A percentile compares a stretch with the other conserved stretches of the same genome.
Conservation (phyloP, 2,797 vertebrate genomes). For the Poeciliopsis turneri region DNA sequence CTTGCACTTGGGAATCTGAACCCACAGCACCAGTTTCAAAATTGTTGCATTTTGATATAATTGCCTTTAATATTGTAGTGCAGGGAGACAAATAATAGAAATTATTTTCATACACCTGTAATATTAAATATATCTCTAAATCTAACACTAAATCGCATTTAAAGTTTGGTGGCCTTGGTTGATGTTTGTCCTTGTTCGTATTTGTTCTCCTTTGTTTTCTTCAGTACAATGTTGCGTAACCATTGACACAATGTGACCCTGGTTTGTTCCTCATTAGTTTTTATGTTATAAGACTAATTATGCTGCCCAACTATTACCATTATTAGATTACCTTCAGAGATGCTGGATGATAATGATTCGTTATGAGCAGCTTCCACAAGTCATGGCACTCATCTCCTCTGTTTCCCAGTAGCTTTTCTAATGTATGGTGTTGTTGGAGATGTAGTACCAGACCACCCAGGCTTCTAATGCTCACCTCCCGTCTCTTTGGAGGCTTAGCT, state of each 20-base stretch:
- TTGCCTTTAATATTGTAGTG: slow-evolving; percentile 64
- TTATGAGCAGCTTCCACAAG: slow-evolving; percentile 12
- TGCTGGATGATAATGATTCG: slow-evolving; percentile 14
- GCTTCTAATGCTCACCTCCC: slow-evolving; percentile 70
- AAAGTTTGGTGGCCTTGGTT: not conserved
- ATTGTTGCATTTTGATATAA: slow-evolving; percentile 63
- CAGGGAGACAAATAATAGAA: slow-evolving; percentile 47
- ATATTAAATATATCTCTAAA: not conserved
- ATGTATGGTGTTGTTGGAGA: slow-evolving; percentile 24
- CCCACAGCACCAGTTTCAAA: slow-evolving; percentile 67
- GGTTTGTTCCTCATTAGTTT: not conserved
- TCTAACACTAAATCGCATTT: too few relatives aligned
- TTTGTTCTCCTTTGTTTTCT: not conserved
- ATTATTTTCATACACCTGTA: not conserved
- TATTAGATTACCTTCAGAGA: slow-evolving; percentile 26
- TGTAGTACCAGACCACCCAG: slow-evolving; percentile 73
- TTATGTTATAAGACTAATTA: not conserved
- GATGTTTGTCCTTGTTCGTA: not conserved
- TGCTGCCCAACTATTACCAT: not conserved
- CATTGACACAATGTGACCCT: not conserved
- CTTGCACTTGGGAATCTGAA: slow-evolving; percentile 64
- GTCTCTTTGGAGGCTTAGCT: slow-evolving; percentile 59
- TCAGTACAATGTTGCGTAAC: not conserved
- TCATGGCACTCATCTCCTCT: slow-evolving; percentile 15
- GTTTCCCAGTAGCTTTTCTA: slow-evolving; percentile 3